These are phyloP conservation scores for Sylvicapra grimmia DNA, from an alignment of 2,113 vertebrate genomes.

Conservation along the genomic window DNA sequence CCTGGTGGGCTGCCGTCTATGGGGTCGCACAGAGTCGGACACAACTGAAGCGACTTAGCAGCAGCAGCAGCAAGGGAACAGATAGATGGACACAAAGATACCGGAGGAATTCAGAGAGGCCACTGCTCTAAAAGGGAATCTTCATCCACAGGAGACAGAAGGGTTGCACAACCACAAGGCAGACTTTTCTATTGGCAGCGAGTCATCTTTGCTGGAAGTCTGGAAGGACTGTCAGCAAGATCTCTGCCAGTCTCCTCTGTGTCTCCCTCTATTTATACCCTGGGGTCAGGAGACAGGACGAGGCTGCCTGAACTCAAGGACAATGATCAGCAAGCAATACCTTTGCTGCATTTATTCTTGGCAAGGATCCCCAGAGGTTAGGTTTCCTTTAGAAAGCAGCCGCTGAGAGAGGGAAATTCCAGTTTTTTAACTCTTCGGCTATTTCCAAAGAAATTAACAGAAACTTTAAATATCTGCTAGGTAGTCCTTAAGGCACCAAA, in stretches of 20 bases:
- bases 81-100: not conserved
- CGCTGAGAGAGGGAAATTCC: conserved; percentile 49
- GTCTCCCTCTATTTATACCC: conserved; percentile 79
- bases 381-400: conserved; percentile 55
- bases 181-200: conserved; percentile 65
- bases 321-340: conserved; percentile 63
- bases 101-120: not conserved
- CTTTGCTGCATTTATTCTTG: conserved; percentile 67
- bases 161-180: conserved; percentile 39
- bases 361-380: conserved; percentile 43
- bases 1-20: too few relatives aligned
- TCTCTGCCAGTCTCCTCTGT: conserved; percentile 68
- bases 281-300: conserved; percentile 70
- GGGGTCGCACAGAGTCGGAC: too few relatives aligned
- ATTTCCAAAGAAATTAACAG: conserved; percentile 60
- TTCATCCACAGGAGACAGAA: conserved; percentile 36
- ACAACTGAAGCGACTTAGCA: too few relatives aligned
- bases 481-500: not conserved
- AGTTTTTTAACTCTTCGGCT: not conserved
- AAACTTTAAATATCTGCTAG: conserved; percentile 38
- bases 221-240: conserved; percentile 69
- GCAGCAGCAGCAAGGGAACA: not conserved
- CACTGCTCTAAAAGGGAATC: not conserved
- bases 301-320: conserved; percentile 70
- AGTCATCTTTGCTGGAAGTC: conserved; percentile 73